Evolutionary conservation across 2,113 vertebrate genomes (phyloP).

Genomic region (Nothoprocta pentlandii): DNA sequence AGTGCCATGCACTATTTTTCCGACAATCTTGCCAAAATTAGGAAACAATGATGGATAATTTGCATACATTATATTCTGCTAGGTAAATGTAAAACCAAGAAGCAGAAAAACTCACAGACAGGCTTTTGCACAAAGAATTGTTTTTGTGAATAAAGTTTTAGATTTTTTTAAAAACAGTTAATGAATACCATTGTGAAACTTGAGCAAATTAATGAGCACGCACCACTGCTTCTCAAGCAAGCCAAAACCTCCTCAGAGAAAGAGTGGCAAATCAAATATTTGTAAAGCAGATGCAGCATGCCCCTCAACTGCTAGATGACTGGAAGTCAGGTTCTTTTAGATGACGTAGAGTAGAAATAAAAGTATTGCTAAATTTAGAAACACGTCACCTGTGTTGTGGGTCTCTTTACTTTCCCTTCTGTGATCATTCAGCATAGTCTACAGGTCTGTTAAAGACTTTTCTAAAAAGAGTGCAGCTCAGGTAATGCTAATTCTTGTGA

Average conservation of each 20-base stretch:
- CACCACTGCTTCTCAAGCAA: not conserved
- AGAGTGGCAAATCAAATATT: not conserved
- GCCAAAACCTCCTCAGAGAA: not conserved
- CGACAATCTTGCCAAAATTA: slow-evolving; percentile 9
- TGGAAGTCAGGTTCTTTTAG: not conserved
- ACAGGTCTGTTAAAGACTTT: not conserved
- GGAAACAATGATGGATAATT: slow-evolving; percentile 24
- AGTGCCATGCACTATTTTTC: slow-evolving; percentile 1
- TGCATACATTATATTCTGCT: slow-evolving; percentile 1
- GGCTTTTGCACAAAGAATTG: not conserved
- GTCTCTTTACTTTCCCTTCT: not conserved
- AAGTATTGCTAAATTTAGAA: not conserved
- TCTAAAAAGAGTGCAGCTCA: accelerated
- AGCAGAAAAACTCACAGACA: not conserved
- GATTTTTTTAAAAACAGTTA: not conserved
- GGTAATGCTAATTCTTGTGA: not conserved
- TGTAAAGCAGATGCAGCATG: not conserved
- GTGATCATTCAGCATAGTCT: not conserved
- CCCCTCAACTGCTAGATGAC: not conserved
- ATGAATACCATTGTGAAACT: not conserved
- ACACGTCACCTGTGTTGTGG: not conserved
- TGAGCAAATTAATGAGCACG: not conserved
- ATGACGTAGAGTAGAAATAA: not conserved
- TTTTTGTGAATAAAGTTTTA: not conserved
- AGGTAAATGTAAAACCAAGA: not conserved